Evolutionary conservation across 2,888 invertebrate genomes (phyloP).

Genomic region (Patella pellucida): DNA sequence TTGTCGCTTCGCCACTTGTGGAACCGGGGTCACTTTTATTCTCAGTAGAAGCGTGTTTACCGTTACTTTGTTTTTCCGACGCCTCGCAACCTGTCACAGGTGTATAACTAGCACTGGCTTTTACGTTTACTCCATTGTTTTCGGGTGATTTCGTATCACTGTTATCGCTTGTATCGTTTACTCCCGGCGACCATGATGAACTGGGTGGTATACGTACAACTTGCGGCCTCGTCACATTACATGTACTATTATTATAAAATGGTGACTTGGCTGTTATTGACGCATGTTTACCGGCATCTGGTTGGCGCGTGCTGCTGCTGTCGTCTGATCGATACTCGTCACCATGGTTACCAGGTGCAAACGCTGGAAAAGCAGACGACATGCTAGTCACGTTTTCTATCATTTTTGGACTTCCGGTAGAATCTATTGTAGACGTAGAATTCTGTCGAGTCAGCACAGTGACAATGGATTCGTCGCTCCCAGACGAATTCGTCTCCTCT

Average conservation of each 20-base stretch:
- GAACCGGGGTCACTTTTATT: neutral
- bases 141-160: neutral
- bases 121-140: neutral
- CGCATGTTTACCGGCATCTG: neutral
- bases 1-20: neutral
- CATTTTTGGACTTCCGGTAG: slow-evolving; percentile 4
- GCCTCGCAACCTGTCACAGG: neutral
- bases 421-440: neutral
- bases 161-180: neutral
- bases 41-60: neutral
- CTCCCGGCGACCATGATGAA: neutral
- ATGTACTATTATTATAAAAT: neutral
- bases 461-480: slow-evolving; percentile 46
- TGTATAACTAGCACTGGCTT: neutral
- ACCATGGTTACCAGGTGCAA: slow-evolving; percentile 2
- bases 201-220: neutral
- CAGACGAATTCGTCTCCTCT: slow-evolving; percentile 25
- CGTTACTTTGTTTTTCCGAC: neutral
- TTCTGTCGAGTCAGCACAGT: slow-evolving; percentile 43
- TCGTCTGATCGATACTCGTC: slow-evolving; percentile 6
- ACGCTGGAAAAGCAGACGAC: slow-evolving; percentile 8
- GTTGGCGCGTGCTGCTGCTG: neutral
- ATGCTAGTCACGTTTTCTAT: neutral
- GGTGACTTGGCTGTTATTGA: neutral
- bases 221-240: neutral